phyloP scores from a whole-genome alignment of 2,113 vertebrate genomes.

The Zosterops borbonicus region DNA sequence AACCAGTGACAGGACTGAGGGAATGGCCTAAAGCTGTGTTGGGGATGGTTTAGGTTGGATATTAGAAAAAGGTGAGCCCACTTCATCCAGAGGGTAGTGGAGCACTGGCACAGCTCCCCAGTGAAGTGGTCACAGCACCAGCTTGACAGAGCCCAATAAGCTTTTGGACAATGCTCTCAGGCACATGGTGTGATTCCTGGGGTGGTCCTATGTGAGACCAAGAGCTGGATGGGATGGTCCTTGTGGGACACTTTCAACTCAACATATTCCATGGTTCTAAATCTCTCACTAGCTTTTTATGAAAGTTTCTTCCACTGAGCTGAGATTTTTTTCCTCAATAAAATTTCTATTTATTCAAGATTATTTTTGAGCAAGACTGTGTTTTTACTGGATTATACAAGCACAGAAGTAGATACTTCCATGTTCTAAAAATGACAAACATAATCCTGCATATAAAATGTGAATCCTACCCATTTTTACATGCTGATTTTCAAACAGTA shows the following conservation, averaged over 20 bases:
- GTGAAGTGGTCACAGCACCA: background rate
- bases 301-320: background rate
- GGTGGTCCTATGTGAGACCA: background rate
- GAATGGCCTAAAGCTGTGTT: background rate
- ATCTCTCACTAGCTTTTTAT: background rate
- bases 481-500: background rate
- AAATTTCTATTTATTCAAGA: background rate
- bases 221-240: background rate
- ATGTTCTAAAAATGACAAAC: background rate
- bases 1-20: background rate
- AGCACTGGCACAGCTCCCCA: background rate
- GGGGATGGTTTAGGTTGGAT: background rate
- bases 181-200: fast-evolving
- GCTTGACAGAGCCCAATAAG: background rate
- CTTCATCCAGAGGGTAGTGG: fast-evolving
- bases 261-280: background rate
- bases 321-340: background rate
- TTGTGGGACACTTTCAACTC: background rate
- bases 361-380: background rate
- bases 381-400: background rate
- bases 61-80: too few species aligned
- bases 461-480: background rate
- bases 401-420: background rate
- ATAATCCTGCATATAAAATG: background rate
- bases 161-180: fast-evolving